phyloP scores from a whole-genome alignment of 2,888 invertebrate genomes.

The Callosobruchus maculatus region DNA sequence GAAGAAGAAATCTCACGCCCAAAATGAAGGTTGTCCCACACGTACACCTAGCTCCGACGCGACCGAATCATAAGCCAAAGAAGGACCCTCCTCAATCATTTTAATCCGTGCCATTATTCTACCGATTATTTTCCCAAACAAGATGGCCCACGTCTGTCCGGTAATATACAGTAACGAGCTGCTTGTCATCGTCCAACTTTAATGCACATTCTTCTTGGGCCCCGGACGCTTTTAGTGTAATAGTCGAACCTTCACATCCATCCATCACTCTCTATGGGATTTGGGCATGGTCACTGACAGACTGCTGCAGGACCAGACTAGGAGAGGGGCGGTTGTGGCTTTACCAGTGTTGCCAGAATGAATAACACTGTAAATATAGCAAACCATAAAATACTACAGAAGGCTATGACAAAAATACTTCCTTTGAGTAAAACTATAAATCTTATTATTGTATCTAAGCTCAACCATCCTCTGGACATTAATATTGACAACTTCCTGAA shows the following conservation, averaged over 20 bases:
- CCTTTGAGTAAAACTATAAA: too few relatives aligned
- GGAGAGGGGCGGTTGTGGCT: too few relatives aligned
- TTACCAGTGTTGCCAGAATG: too few relatives aligned
- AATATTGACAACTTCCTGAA: too few relatives aligned
- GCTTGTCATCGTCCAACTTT: slow-evolving; percentile 34
- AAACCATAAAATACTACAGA: too few relatives aligned
- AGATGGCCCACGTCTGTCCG: slow-evolving; percentile 3
- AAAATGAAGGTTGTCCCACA: not conserved
- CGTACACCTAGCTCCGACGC: not conserved
- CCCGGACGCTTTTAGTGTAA: slow-evolving; percentile 29
- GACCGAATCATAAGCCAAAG: not conserved
- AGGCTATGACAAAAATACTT: too few relatives aligned
- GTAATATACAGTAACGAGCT: slow-evolving; percentile 34
- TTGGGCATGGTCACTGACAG: not conserved
- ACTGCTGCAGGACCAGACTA: too few relatives aligned
- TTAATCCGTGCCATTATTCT: slow-evolving; percentile 4
- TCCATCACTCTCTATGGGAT: not conserved
- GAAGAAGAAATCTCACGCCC: not conserved
- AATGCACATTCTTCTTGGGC: slow-evolving; percentile 32
- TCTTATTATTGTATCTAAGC: too few relatives aligned
- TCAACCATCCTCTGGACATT: too few relatives aligned
- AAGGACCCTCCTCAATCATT: not conserved
- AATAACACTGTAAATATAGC: too few relatives aligned
- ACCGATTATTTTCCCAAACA: slow-evolving; percentile 23
- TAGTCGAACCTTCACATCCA: not conserved